Conservation (phyloP, 2,113 vertebrate genomes). For the Platysternon megacephalum region DNA sequence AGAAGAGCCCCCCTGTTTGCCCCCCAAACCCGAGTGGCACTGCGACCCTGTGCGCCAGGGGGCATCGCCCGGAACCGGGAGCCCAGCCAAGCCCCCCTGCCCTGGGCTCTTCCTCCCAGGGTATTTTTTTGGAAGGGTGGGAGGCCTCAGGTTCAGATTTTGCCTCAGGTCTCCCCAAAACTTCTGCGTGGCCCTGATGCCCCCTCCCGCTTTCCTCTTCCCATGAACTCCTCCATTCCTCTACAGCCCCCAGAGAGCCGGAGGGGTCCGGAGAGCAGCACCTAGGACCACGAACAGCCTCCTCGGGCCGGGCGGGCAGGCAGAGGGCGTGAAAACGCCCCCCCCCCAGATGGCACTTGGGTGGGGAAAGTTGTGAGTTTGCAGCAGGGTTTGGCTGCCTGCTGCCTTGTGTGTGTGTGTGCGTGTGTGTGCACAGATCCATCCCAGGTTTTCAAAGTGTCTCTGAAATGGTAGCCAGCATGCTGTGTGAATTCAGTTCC, state of each 20-base stretch:
- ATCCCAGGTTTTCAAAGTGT: slow-evolving; percentile 38
- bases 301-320: not conserved
- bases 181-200: too few species aligned
- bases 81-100: too few species aligned
- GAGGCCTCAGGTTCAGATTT: too few species aligned
- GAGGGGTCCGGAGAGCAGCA: too few species aligned
- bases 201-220: too few species aligned
- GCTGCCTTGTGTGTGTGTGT: not conserved
- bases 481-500: slow-evolving; percentile 54
- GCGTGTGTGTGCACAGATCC: slow-evolving; percentile 7
- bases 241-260: too few species aligned
- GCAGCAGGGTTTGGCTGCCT: not conserved
- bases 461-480: slow-evolving; percentile 27
- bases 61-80: too few species aligned
- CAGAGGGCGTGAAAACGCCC: not conserved
- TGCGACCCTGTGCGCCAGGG: too few species aligned
- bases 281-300: too few species aligned
- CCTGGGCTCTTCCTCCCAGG: too few species aligned
- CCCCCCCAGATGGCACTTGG: not conserved
- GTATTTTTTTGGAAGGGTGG: too few species aligned
- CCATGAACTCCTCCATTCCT: not conserved
- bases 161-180: too few species aligned
- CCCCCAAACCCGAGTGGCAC: not conserved
- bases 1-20: not conserved
- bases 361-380: not conserved